Evolutionary conservation across 1,140 invertebrate genomes (phyloP).

Genomic region (Piezodorus guildinii): DNA sequence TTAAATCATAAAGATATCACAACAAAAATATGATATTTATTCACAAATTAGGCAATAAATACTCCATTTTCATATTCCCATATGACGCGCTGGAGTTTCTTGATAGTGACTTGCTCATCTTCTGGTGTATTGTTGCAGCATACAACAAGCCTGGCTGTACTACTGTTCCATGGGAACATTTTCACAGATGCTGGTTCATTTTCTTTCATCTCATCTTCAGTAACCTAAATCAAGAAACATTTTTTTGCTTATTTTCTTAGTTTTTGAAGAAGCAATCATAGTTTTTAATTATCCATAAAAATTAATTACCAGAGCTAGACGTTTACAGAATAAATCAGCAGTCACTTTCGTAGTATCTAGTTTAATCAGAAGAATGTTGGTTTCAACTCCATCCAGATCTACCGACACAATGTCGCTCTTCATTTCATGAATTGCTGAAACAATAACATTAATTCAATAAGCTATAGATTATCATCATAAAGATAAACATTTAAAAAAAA

Average conservation of each 20-base stretch:
- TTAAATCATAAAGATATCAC: not conserved
- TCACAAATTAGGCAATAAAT: not conserved
- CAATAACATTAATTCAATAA: slow-evolving; percentile 2
- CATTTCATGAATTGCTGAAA: slow-evolving; percentile 46
- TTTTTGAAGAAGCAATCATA: not conserved
- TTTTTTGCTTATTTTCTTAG: not conserved
- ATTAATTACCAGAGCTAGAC: slow-evolving; percentile 40
- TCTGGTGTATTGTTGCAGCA: slow-evolving; percentile 53
- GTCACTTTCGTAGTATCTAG: slow-evolving; percentile 39
- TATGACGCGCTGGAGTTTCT: slow-evolving; percentile 49
- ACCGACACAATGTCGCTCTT: slow-evolving; percentile 41
- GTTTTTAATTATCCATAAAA: not conserved
- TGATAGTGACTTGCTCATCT: slow-evolving; percentile 47
- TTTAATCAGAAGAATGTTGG: slow-evolving; percentile 66
- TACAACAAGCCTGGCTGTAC: slow-evolving; percentile 48
- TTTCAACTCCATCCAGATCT: slow-evolving; percentile 52
- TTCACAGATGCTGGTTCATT: slow-evolving; percentile 42
- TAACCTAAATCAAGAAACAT: slow-evolving; percentile 32
- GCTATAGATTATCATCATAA: not conserved
- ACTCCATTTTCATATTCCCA: slow-evolving; percentile 33
- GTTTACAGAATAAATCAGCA: slow-evolving; percentile 43
- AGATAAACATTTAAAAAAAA: slow-evolving; percentile 14
- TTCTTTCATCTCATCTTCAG: slow-evolving; percentile 40
- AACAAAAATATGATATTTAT: not conserved
- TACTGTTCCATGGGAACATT: slow-evolving; percentile 40